phyloP scores from a whole-genome alignment of 2,888 invertebrate genomes.

The Scaptomyza polygonia region DNA sequence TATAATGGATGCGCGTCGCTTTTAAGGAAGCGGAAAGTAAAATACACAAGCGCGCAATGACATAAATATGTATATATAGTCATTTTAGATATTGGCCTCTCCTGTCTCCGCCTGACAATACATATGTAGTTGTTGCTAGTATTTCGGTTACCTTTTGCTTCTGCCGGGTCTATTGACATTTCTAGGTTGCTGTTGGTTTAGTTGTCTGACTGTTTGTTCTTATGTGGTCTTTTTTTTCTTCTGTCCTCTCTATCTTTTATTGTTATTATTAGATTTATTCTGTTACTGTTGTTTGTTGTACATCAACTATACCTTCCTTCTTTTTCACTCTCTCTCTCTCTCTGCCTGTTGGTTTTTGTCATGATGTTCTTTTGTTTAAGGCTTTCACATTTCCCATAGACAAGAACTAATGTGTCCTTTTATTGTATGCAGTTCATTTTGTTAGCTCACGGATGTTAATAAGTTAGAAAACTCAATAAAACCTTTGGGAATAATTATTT shows the following conservation, averaged over 20 bases:
- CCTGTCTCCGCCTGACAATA: conserved; percentile 33
- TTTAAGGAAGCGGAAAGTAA: conserved; percentile 40
- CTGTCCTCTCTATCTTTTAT: conserved; percentile 7
- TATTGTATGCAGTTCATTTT: conserved; percentile 5
- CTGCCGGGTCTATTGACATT: conserved; percentile 64
- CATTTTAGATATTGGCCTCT: conserved; percentile 42
- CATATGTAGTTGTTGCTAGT: conserved; percentile 19
- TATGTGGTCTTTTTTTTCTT: conserved; percentile 14
- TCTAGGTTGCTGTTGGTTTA: conserved; percentile 62
- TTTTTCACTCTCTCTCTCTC: no score
- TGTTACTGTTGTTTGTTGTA: conserved; percentile 25
- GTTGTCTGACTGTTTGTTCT: conserved; percentile 23
- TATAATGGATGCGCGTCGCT: conserved; percentile 25
- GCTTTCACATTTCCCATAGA: conserved; percentile 4
- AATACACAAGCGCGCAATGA: conserved; percentile 25
- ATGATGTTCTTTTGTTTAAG: conserved; percentile 4
- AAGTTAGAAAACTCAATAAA: conserved; percentile 23
- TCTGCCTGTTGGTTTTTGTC: conserved; percentile 11
- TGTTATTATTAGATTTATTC: conserved; percentile 15
- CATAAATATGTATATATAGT: conserved; percentile 41
- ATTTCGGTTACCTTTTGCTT: conserved; percentile 47
- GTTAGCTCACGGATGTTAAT: conserved; percentile 24
- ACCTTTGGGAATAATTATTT: conserved; percentile 37
- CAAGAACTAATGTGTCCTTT: conserved; percentile 8
- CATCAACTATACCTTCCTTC: conserved; percentile 4